These are phyloP conservation scores for Drosophila ohnishii DNA, from an alignment of 1,140 invertebrate genomes.

Conservation along the genomic window DNA sequence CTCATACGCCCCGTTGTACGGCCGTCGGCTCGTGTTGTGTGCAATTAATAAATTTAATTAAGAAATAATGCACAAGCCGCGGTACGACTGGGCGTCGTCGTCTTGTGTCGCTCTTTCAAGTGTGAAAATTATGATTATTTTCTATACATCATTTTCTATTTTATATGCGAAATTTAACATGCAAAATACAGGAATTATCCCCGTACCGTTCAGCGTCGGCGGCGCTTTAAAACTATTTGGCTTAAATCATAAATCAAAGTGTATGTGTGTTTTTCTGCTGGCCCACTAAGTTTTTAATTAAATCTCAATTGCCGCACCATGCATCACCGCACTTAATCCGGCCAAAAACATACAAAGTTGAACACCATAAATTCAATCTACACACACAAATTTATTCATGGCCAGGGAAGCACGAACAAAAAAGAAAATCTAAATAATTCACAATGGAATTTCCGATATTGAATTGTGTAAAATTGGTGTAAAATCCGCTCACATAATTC, in stretches of 20 bases:
- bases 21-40: slow-evolving; percentile 69
- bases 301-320: slow-evolving; percentile 40
- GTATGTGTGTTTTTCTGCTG: slow-evolving; percentile 15
- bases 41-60: slow-evolving; percentile 82
- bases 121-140: slow-evolving; percentile 81
- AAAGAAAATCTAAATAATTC: slow-evolving; percentile 18
- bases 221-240: slow-evolving; percentile 36
- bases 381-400: slow-evolving; percentile 6
- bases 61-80: slow-evolving; percentile 67
- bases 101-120: slow-evolving; percentile 64
- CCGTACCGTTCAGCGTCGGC: neutral
- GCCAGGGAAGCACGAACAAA: slow-evolving; percentile 12
- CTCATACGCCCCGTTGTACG: slow-evolving; percentile 61
- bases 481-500: slow-evolving; percentile 61
- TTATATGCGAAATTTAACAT: slow-evolving; percentile 59
- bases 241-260: slow-evolving; percentile 54
- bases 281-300: slow-evolving; percentile 57
- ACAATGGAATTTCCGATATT: slow-evolving; percentile 24
- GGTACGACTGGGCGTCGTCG: slow-evolving; percentile 31
- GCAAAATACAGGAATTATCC: slow-evolving; percentile 45
- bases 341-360: slow-evolving; percentile 39
- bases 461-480: slow-evolving; percentile 33
- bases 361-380: slow-evolving; percentile 1
- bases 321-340: slow-evolving; percentile 44
- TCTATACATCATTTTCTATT: slow-evolving; percentile 55